Conservation (phyloP, 2,113 vertebrate genomes). For the Cervus canadensis region DNA sequence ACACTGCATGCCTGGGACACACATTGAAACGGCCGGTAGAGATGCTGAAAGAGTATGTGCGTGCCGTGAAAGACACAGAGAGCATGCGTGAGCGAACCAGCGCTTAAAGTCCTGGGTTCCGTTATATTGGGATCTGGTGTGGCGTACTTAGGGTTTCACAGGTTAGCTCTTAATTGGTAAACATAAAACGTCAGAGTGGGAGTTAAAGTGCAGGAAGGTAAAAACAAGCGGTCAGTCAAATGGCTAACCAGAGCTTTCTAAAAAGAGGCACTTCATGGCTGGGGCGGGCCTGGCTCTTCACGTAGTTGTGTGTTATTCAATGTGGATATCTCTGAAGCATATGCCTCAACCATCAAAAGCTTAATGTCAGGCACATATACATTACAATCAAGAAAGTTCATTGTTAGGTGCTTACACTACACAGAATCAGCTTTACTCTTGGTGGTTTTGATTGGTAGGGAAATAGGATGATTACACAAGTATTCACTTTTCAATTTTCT, state of each 20-base stretch:
- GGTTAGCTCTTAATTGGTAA: neutral
- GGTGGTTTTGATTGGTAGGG: neutral
- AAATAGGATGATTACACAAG: neutral
- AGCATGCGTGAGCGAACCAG: neutral
- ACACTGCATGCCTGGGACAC: neutral
- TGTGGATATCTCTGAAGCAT: neutral
- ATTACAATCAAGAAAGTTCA: neutral
- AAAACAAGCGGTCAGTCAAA: neutral
- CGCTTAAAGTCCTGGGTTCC: neutral
- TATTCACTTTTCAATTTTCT: neutral
- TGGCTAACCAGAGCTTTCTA: neutral
- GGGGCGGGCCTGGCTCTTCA: neutral
- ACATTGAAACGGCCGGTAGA: neutral
- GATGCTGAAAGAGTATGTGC: neutral
- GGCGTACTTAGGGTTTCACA: neutral
- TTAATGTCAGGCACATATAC: neutral
- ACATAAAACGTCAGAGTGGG: neutral
- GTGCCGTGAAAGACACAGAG: fast-evolving
- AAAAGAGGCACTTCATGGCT: neutral
- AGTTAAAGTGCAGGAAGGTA: neutral
- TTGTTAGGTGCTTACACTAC: neutral
- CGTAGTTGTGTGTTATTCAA: neutral
- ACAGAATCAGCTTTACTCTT: neutral
- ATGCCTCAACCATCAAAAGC: neutral
- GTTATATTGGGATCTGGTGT: neutral